Evolutionary conservation across 2,888 invertebrate species (phyloP), one percentile per base, ranked within the genome.

Genomic region (Sturmia bella): DNA sequence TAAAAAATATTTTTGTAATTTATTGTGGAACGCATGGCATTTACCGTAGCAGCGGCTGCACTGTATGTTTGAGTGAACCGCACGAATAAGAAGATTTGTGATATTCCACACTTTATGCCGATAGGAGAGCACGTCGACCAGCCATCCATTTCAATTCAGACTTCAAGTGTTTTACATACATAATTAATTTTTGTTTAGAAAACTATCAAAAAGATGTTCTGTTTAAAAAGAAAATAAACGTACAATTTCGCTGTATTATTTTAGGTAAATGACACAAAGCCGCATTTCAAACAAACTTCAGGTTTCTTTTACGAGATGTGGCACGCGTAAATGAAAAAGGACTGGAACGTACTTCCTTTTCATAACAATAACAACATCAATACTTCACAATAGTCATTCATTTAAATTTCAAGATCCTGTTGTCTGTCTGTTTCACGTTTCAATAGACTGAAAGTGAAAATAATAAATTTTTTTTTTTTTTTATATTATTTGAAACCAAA

Each of bases 361-460:
- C n/a, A n/a, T n/a, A 37, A 73, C 73, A 73, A 73, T 45, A 63
- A 74, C 21, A 54, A 45, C 37, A 74, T 74, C 43, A 37, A 21
- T 45, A 37, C 37, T 15, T 21, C 24, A 15, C 68, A 76, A 76
- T 69, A 43, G 68, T 52, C 12, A 17, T 52, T 50, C 19, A 45
- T 43, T 50, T 32, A 50, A 41, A 75, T 68, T 68, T 41, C 17
- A 52, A 41, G 15, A 68, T 75, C 66, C 57, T 68, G 15, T 59
- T 66, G 17, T 66, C 15, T 68, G 13, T 70, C 72, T 27, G 19
- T 54, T 69, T 74, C 74, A n/a, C 69, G 63, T 74, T 74, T 15
- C 43, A 41, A 43, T 61, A 15, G 48, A 56, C 27, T 75, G 70
- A 83, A 83, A 83, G 76, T 80, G 80, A 83, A 83, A 80, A 68